A percentile compares a stretch with the other conserved stretches of the same genome.
These are phyloP conservation scores for Diglossa cyanea DNA, from an alignment of 2,797 vertebrate genomes.

Conservation along the genomic window DNA sequence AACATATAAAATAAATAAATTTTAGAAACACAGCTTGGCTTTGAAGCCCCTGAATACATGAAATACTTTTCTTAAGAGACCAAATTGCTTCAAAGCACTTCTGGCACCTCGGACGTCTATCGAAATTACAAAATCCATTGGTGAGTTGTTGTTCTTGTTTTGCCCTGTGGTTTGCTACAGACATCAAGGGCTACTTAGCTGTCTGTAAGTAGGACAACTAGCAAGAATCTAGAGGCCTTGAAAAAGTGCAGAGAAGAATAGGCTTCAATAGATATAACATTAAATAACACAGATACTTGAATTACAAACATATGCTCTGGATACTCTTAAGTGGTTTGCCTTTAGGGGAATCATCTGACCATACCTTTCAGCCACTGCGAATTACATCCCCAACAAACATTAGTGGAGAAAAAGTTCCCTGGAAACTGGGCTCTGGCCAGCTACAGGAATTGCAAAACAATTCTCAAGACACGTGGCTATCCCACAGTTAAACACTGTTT, in stretches of 20 bases:
- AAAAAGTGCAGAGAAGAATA: background rate
- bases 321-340: background rate
- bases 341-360: background rate
- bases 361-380: background rate
- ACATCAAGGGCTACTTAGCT: background rate
- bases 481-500: background rate
- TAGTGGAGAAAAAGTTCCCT: background rate
- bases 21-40: background rate
- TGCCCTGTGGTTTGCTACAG: background rate
- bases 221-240: background rate
- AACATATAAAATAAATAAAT: background rate
- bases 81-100: constrained; percentile 22
- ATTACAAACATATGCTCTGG: background rate
- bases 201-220: background rate
- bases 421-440: background rate
- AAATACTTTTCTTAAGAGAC: background rate
- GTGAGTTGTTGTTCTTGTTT: background rate
- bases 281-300: background rate
- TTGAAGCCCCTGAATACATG: background rate
- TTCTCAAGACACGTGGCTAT: background rate
- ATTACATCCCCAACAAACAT: background rate
- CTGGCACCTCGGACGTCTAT: background rate
- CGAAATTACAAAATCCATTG: constrained; percentile 1
- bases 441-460: background rate
- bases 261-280: background rate